Base-by-base conservation (phyloP, 2,797 vertebrate genomes). In the Lacerta agilis region DNA sequence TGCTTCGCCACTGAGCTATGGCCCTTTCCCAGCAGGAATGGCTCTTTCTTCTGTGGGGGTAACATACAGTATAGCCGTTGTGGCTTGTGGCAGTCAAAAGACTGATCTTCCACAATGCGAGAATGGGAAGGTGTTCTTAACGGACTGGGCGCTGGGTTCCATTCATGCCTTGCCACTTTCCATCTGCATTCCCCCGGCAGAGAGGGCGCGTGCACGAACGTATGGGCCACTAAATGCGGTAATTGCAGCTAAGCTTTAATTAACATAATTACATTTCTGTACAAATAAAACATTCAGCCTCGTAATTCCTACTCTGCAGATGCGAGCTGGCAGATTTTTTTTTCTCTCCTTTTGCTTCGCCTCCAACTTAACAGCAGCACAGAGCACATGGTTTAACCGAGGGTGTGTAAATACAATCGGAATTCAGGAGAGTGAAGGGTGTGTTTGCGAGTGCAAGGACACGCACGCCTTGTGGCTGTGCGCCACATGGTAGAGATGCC, bases 201-300 rank as follows among this genome's bases (percentile, higher is more conserved):
- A 27, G 29, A 41, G 27, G 73, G 23, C 13, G 2, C 29, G 85
- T 81, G 78, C 1, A 76, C 43, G 77, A 87, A 67, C 89, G 83
- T 77, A 82, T 0, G 90, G 94, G 89, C 90, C 94, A 89, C 94
- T 88, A 81, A 94, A 91, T 85, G 91, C 91, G 88, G 89, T 94
- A 94, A 94, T 94, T 94, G 94, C 89, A 86, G 92, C 83, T 87
- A 86, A 71, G 91, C 93, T 93, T 94, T 93, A 94, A 95, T 95
- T 93, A 95, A 75, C 93, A 86, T 95, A 94, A 95, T 95, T 94
- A 86, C 86, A 0, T 92, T 87, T 86, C 87, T 91, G 92, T 89
- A 84, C 92, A 95, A 94, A 94, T 88, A 92, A 94, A 94, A 80
- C 93, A 89, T 87, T 89, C 89, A 90, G 79, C 61, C 0, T 15